A percentile compares a stretch with the other conserved stretches of the same genome.
phyloP scores from a whole-genome alignment of 1,140 invertebrate species.

The Spodoptera litura region DNA sequence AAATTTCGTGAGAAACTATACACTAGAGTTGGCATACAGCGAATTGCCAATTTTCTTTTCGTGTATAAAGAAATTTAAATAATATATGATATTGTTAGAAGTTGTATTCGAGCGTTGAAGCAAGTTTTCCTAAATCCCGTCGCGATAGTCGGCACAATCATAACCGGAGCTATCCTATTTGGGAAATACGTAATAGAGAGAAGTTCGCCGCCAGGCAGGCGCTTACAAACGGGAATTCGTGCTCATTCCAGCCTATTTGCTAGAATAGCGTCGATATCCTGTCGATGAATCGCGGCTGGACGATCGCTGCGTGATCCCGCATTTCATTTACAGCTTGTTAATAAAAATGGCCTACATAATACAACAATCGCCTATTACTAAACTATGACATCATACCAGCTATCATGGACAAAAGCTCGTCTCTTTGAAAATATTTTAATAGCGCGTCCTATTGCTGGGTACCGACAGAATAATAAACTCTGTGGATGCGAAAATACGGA shows the following conservation, averaged over 20 bases:
- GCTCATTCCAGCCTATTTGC: slow-evolving; percentile 66
- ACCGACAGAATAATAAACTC: slow-evolving; percentile 38
- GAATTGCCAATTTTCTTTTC: slow-evolving; percentile 36
- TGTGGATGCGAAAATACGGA: slow-evolving; percentile 44
- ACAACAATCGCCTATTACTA: slow-evolving; percentile 33
- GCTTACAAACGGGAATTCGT: slow-evolving; percentile 59
- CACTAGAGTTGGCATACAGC: slow-evolving; percentile 23
- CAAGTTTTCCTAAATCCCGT: slow-evolving; percentile 61
- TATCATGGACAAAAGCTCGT: slow-evolving; percentile 5
- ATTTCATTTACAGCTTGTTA: slow-evolving; percentile 64
- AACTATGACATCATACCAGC: slow-evolving; percentile 28
- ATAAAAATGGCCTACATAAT: slow-evolving; percentile 44
- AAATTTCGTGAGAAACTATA: slow-evolving; percentile 46
- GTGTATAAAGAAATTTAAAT: slow-evolving; percentile 31
- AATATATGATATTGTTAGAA: slow-evolving; percentile 38
- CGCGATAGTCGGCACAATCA: slow-evolving; percentile 60
- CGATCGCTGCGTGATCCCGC: slow-evolving; percentile 65
- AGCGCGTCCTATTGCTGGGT: slow-evolving; percentile 18
- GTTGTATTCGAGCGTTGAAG: slow-evolving; percentile 48
- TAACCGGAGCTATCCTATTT: slow-evolving; percentile 70
- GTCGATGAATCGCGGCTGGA: slow-evolving; percentile 57
- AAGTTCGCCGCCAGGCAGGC: slow-evolving; percentile 69
- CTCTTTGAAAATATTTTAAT: slow-evolving; percentile 39
- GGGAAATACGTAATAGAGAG: slow-evolving; percentile 67
- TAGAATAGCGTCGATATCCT: slow-evolving; percentile 63